Base-by-base conservation (phyloP, 2,113 vertebrate genomes). In the Mesoclemmys tuberculata region DNA sequence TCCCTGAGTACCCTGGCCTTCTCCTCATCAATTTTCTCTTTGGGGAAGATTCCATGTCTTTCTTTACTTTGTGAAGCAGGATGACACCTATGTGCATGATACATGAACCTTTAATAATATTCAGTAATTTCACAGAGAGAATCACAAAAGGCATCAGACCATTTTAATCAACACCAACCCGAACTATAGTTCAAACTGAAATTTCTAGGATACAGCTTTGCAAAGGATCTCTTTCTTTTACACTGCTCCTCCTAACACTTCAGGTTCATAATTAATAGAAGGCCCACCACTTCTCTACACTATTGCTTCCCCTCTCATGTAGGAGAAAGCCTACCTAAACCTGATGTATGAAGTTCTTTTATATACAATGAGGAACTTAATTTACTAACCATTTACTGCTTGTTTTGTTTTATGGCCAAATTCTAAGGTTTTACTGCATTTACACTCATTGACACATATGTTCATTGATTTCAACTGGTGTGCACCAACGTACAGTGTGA, bases 381-480 rank as follows among this genome's bases (percentile, higher is more conserved):
- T 38, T 71, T 71, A 71, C n/a, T 71, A 38, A 38, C 19, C n/a
- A 6, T 38, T 38, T n/a, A 22, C n/a, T 71, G 35, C 9, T 9
- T 38, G 38, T 71, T 38, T 71, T 38, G n/a, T 71, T 71, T 71
- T 38, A 38, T 8, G 35, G 61, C 8, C 7, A 68, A n/a, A 68
- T 68, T 4, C 16, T 68, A 68, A n/a, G 64, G 4, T 71, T 38
- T 71, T 71, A 71, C 9, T 38, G 9, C 64, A 71, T 71, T 71
- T 18, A 38, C 64, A 38, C n/a, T 71, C n/a, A 71, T 10, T 71
- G 8, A n/a, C 22, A 9, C n/a, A 71, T 38, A 71, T 10, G 19
- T 68, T 22, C 8, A 94, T 83, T 94, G n/a, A 93, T 83, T 93
- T 90, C 83, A 90, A 71, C 64, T 38, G 64, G 35, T 38, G 85